Percentiles rank a stretch among this genome's conserved stretches.
Conservation (phyloP, 2,113 vertebrate genomes). For the Danio rerio region DNA sequence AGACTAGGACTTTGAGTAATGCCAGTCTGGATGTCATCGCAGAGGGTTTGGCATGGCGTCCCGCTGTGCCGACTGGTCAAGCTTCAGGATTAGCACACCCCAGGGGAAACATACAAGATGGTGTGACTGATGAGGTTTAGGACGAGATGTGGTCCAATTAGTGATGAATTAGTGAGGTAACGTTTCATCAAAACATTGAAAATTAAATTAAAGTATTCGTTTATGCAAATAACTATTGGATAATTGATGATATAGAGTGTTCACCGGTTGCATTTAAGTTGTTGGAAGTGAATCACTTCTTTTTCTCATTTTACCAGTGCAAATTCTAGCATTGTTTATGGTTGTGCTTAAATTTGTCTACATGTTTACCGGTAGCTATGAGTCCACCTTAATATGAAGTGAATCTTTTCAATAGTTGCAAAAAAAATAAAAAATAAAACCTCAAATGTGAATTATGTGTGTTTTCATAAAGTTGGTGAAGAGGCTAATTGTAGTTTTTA, state of each 20-base stretch:
- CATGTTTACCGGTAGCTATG: no score
- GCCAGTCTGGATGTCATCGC: slow-evolving; percentile 23
- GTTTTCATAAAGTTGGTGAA: no score
- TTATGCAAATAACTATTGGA: neutral
- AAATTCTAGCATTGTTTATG: neutral
- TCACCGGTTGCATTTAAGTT: no score
- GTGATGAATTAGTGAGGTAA: neutral
- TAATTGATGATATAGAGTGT: neutral
- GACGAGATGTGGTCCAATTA: neutral
- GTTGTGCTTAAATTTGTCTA: no score
- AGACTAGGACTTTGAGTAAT: slow-evolving; percentile 35
- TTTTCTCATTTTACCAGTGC: no score
- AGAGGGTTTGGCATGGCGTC: slow-evolving; percentile 22
- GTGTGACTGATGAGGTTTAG: slow-evolving; percentile 24
- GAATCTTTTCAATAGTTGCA: no score
- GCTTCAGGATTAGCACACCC: slow-evolving; percentile 34
- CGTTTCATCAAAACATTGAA: neutral
- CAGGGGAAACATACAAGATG: slow-evolving; percentile 38
- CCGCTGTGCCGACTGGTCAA: slow-evolving; percentile 39
- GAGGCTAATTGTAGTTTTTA: no score
- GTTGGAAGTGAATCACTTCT: no score
- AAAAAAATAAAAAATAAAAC: no score
- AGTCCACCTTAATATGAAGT: no score
- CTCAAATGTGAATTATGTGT: no score
- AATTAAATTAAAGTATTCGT: neutral